A percentile compares a stretch with the other conserved stretches of the same genome.
Evolutionary conservation across 2,888 invertebrate genomes (phyloP).

Genomic region (Microctonus aethiopoides): DNA sequence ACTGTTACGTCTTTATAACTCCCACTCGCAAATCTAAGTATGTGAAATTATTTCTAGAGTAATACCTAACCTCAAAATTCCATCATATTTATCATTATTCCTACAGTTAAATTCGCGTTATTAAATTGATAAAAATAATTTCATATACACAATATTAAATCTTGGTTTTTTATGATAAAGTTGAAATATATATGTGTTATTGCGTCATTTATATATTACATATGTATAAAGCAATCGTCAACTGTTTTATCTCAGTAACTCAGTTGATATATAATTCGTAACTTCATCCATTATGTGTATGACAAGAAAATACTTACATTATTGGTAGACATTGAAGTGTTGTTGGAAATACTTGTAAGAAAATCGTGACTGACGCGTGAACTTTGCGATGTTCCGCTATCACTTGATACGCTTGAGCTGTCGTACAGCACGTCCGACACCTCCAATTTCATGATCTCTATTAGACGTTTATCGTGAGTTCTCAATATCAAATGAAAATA

Average conservation of each 20-base stretch:
- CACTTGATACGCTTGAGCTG: constrained; percentile 73
- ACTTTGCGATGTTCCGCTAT: constrained; percentile 72
- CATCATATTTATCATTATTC: neutral
- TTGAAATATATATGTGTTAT: no score
- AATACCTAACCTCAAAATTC: constrained; percentile 28
- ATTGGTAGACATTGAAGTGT: constrained; percentile 51
- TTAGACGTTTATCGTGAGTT: constrained; percentile 19
- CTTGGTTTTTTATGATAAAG: no score
- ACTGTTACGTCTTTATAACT: neutral
- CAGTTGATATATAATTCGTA: no score
- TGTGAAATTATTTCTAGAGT: neutral
- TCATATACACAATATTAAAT: no score
- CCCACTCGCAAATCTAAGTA: neutral
- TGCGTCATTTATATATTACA: no score
- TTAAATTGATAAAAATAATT: neutral
- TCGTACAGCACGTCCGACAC: constrained; percentile 73
- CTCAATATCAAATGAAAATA: constrained; percentile 5
- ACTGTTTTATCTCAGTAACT: no score
- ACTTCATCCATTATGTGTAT: no score
- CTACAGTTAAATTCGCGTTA: neutral
- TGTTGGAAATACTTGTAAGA: constrained; percentile 60
- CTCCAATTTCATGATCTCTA: constrained; percentile 71
- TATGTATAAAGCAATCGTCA: no score
- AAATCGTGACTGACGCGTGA: constrained; percentile 69
- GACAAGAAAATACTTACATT: constrained; percentile 56